Evolutionary conservation across 2,113 vertebrate genomes (phyloP).

Genomic region (Ornithorhynchus anatinus): DNA sequence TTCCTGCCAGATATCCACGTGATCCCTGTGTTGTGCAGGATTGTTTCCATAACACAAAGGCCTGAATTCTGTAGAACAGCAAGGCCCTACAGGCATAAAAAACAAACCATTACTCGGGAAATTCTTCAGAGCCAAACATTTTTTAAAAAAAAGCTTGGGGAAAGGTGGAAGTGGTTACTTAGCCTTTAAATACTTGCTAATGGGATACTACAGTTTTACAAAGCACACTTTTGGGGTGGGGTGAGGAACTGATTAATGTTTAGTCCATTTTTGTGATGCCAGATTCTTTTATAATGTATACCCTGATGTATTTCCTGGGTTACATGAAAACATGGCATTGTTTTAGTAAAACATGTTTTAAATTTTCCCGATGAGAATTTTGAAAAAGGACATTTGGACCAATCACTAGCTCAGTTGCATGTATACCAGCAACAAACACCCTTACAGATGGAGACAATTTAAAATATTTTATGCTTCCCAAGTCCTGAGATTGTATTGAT

Average conservation of each 20-base stretch:
- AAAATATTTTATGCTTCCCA: constrained; percentile 33
- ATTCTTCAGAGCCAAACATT: not conserved
- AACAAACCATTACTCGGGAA: not conserved
- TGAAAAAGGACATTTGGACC: not conserved
- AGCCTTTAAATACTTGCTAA: too few species aligned
- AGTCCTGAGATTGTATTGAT: not conserved
- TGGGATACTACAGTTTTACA: too few species aligned
- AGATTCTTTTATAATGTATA: not conserved
- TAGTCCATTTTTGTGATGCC: not conserved
- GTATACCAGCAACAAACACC: constrained; percentile 6
- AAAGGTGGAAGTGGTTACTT: too few species aligned
- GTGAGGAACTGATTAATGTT: not conserved
- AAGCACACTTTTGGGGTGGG: too few species aligned
- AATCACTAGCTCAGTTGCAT: constrained; percentile 6
- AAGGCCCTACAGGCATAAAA: not conserved
- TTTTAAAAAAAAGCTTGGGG: too few species aligned
- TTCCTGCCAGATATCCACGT: too few species aligned
- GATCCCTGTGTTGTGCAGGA: too few species aligned
- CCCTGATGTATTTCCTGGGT: not conserved
- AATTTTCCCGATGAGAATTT: not conserved
- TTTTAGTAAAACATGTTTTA: not conserved
- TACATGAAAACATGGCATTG: not conserved
- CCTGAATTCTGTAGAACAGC: too few species aligned
- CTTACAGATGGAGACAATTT: constrained; percentile 10
- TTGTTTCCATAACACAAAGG: too few species aligned